Percentiles rank a stretch among this genome's conserved stretches.
These are phyloP conservation scores for Xiphorhynchus erythropygius DNA, from an alignment of 2,797 vertebrate species.

Conservation along the genomic window DNA sequence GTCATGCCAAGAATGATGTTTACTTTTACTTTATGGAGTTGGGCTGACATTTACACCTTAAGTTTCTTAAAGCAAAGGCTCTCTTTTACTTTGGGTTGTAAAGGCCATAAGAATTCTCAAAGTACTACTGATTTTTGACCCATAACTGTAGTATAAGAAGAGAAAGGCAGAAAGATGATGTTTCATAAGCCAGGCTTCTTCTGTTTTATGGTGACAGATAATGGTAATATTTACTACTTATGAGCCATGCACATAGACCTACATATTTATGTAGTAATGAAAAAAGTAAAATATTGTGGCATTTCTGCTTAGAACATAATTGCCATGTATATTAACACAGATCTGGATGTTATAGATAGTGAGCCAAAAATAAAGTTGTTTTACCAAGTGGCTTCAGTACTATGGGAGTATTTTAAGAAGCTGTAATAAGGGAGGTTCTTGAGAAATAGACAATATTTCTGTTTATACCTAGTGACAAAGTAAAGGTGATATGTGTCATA, in stretches of 20 bases:
- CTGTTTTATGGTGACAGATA: constrained; percentile 10
- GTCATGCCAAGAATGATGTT: neutral
- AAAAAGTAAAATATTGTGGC: constrained; percentile 43
- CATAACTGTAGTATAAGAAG: neutral
- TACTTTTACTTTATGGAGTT: neutral
- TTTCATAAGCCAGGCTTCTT: neutral
- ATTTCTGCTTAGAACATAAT: constrained; percentile 37
- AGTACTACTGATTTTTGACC: neutral
- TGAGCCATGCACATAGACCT: constrained; percentile 26
- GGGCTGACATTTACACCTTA: neutral
- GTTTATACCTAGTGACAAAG: neutral
- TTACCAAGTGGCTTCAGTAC: neutral
- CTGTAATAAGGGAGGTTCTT: neutral
- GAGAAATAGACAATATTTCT: neutral
- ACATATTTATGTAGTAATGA: constrained; percentile 36
- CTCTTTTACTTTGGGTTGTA: neutral
- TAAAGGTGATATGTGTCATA: neutral
- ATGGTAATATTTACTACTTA: constrained; percentile 41
- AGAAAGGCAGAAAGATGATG: neutral
- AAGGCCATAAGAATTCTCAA: neutral
- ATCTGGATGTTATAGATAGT: neutral
- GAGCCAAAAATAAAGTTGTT: constrained; percentile 38
- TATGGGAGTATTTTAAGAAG: constrained; percentile 5
- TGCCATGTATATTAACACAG: constrained; percentile 15
- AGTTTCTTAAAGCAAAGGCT: neutral